These are phyloP conservation scores for Leptothorax acervorum DNA, from an alignment of 2,888 invertebrate species.

Conservation along the genomic window DNA sequence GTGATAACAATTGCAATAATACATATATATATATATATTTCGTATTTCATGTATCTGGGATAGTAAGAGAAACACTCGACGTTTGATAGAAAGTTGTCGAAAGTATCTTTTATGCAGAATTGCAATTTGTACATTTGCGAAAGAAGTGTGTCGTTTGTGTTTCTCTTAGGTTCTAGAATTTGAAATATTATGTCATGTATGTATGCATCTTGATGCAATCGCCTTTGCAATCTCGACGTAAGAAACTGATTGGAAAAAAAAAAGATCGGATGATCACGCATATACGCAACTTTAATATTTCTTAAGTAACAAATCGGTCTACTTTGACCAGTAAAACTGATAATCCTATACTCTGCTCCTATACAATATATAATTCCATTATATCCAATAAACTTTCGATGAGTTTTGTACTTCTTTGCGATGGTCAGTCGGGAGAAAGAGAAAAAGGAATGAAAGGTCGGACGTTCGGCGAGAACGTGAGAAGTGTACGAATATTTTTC, in stretches of 20 bases:
- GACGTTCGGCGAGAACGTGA: conserved; percentile 35
- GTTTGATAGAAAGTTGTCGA: neutral
- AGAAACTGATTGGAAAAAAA: neutral
- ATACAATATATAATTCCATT: conserved; percentile 18
- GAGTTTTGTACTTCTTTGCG: conserved; percentile 8
- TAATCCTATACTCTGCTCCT: conserved; percentile 13
- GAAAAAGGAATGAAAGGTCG: conserved; percentile 25
- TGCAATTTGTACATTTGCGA: neutral
- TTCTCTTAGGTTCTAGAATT: conserved; percentile 11
- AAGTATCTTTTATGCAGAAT: neutral
- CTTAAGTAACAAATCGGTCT: neutral
- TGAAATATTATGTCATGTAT: neutral
- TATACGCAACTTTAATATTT: neutral
- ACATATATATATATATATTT: neutral
- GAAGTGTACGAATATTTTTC: conserved; percentile 37
- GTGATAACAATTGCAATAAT: conserved; percentile 33
- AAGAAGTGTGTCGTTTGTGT: neutral
- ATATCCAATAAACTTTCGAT: conserved; percentile 26
- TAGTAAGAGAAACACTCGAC: conserved; percentile 2
- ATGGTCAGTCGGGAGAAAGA: conserved; percentile 24
- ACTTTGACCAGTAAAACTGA: neutral
- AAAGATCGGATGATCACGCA: neutral
- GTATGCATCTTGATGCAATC: neutral
- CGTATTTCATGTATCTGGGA: neutral
- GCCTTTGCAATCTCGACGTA: neutral